Percentiles rank a stretch among this genome's conserved stretches.
phyloP scores from a whole-genome alignment of 2,797 vertebrate species.

The Lerista edwardsae region DNA sequence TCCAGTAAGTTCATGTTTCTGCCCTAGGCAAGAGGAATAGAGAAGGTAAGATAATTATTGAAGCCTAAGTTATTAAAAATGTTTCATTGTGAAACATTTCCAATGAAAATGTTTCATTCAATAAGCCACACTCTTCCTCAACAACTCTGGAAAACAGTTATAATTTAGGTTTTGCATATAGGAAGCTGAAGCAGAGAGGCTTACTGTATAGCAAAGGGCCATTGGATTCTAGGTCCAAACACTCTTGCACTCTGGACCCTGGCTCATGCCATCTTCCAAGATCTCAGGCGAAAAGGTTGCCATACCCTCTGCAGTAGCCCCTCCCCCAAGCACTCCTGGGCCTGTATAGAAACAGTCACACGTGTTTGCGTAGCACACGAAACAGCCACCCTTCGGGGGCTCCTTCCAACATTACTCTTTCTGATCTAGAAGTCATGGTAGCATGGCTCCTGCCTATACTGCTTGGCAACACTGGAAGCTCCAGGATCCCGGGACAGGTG shows the following conservation, averaged over 20 bases:
- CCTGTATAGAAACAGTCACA: background rate
- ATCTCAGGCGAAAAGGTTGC: background rate
- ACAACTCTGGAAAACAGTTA: background rate
- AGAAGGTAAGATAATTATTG: background rate
- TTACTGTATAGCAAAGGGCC: background rate
- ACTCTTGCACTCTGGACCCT: background rate
- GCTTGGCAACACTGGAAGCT: background rate
- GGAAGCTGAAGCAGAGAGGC: background rate
- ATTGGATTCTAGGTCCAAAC: background rate
- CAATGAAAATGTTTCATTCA: too few species aligned
- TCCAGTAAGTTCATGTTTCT: background rate
- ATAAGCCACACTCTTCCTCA: background rate
- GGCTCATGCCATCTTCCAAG: background rate
- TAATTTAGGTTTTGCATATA: background rate
- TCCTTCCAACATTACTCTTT: background rate
- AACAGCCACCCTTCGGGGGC: background rate
- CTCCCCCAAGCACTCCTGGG: too few species aligned
- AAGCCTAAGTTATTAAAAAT: too few species aligned
- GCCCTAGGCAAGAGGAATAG: background rate
- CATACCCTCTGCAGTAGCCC: background rate
- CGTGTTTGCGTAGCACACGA: too few species aligned
- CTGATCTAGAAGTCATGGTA: too few species aligned
- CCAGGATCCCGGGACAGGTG: background rate
- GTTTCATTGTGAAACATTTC: too few species aligned
- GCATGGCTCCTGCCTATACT: background rate